Evolutionary conservation across 2,113 vertebrate species (phyloP).

Genomic region (Cairina moschata): DNA sequence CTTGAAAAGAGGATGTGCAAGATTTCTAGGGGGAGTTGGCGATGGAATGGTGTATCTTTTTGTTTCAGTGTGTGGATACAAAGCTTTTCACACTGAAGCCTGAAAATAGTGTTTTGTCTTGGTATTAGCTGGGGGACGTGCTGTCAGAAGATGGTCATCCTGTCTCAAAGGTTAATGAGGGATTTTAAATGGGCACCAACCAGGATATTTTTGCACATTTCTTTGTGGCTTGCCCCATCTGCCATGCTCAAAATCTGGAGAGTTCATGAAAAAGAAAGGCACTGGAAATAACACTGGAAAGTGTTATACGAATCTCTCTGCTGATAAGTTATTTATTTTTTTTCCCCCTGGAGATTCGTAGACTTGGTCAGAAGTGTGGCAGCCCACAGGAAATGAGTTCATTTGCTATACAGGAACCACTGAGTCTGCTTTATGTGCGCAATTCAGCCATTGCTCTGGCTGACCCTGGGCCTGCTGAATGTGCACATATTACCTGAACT

Average conservation of each 20-base stretch:
- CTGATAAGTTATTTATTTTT: not conserved
- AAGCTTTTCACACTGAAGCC: not conserved
- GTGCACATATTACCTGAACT: not conserved
- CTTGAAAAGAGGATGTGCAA: not conserved
- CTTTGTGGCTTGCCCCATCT: not conserved
- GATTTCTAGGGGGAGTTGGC: not conserved
- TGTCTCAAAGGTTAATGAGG: not conserved
- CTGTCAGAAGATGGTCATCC: not conserved
- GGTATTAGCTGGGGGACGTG: not conserved
- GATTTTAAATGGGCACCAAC: not conserved
- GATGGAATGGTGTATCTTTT: not conserved
- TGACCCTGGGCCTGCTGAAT: not conserved
- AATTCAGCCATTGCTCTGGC: not conserved
- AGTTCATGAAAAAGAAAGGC: not conserved
- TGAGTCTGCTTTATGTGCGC: not conserved
- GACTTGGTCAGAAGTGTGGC: not conserved
- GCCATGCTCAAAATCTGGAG: not conserved
- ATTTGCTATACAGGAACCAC: not conserved
- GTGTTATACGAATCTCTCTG: not conserved
- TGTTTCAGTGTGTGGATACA: not conserved
- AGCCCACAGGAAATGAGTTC: not conserved
- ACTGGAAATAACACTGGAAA: not conserved
- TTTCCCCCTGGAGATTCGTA: not conserved
- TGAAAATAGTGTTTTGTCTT: not conserved
- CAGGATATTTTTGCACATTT: not conserved